Evolutionary conservation across 1,140 invertebrate species (phyloP), one percentile per base, ranked within the genome.

Genomic region (Calycopis cecrops): DNA sequence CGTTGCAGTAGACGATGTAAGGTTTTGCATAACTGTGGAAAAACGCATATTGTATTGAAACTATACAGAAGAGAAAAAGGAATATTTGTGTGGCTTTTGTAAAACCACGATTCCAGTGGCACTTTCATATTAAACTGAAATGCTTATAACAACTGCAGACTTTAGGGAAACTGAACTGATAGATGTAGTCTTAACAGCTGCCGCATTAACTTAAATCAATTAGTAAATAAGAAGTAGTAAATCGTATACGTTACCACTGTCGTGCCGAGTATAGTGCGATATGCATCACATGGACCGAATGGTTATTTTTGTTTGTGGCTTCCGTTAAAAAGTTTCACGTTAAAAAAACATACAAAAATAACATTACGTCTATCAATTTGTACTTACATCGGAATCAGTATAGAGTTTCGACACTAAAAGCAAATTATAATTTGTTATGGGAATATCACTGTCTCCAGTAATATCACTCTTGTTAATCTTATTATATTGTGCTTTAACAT

Each of bases 21-120:
- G 21, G 21, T 33, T 33, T 50, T 38, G 6, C 38, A 47, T 9
- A 58, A 18, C 56, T 58, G 50, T 28, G 9, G 21, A 17, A 28
- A 28, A 28, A 28, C 21, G 6, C 21, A 28, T 28, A n/a, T n/a
- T n/a, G n/a, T n/a, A n/a, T n/a, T n/a, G n/a, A n/a, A n/a, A n/a
- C n/a, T n/a, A n/a, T 28, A 28, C 2, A 6, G 21, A 28, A 6
- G 21, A 28, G 6, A 52, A 8, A 11, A 33, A 35, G 11, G 14
- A 40, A 40, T 12, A 40, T 11, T 12, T n/a, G 6, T 16, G 1
- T 40, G 10, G 12, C 3, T 12, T 7, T 1, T 14, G 2, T 16
- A 1, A 40, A 12, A 0, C 3, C 14, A 40, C n/a, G n/a, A 12
- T 14, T 1, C 14, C 11, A 40, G 38, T 40, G 14, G 10, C 2